A percentile compares a stretch with the other conserved stretches of the same genome.
Evolutionary conservation across 1,140 invertebrate species (phyloP).

Genomic region (Yoshiicerus persimilis): DNA sequence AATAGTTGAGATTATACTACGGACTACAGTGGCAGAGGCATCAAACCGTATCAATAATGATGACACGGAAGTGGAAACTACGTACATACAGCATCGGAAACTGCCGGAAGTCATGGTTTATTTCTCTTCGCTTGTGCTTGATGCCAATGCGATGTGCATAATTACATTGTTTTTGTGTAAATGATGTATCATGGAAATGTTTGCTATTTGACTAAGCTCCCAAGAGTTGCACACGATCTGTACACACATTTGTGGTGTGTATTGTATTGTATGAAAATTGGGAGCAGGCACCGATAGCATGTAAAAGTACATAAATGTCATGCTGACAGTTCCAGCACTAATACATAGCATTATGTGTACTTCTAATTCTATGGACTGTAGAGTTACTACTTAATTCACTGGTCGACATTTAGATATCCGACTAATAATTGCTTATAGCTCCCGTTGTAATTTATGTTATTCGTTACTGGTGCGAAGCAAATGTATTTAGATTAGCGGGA

Average conservation of each 20-base stretch:
- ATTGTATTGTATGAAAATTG: neutral
- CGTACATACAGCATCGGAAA: neutral
- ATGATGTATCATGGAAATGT: neutral
- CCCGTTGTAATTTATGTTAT: too few relatives aligned
- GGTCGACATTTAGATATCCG: neutral
- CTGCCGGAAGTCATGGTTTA: neutral
- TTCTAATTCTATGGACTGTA: neutral
- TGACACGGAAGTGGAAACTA: neutral
- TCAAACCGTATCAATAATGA: too few relatives aligned
- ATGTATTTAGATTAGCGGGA: too few relatives aligned
- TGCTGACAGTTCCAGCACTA: neutral
- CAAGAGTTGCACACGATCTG: neutral
- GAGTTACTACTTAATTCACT: neutral
- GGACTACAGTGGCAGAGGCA: neutral
- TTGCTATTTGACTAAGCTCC: neutral
- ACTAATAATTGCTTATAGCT: neutral
- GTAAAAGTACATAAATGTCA: neutral
- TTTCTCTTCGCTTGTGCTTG: neutral
- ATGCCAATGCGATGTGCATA: neutral
- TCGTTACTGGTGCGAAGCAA: too few relatives aligned
- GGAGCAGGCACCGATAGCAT: neutral
- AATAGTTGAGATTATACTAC: too few relatives aligned
- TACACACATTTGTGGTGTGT: neutral
- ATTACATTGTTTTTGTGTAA: neutral
- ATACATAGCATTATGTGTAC: neutral